A percentile compares a stretch with the other conserved stretches of the same genome.
Conservation (phyloP, 2,888 invertebrate species). For the Drosophila acutilabella region DNA sequence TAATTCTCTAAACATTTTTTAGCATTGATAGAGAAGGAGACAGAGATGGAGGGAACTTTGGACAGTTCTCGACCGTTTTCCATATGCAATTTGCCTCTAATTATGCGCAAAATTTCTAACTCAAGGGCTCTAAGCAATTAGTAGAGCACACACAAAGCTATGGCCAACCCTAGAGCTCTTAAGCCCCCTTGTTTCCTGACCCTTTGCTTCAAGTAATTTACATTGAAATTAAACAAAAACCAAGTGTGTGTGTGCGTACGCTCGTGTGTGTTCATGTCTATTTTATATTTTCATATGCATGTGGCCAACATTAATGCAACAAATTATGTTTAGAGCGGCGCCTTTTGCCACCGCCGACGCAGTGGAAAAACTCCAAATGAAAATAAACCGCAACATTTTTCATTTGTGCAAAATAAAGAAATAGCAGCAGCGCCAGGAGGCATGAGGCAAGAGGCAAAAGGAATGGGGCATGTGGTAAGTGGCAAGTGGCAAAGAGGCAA, state of each 20-base stretch:
- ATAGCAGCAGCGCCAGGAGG: constrained; percentile 35
- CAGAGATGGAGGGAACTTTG: constrained; percentile 12
- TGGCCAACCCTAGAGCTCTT: constrained; percentile 24
- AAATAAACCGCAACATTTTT: constrained; percentile 80
- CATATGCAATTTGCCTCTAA: constrained; percentile 79
- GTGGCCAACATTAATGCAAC: constrained; percentile 78
- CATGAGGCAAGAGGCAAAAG: no score
- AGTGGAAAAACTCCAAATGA: constrained; percentile 74
- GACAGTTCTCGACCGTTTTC: constrained; percentile 53
- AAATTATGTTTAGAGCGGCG: constrained; percentile 78
- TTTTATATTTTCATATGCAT: constrained; percentile 59
- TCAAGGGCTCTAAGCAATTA: constrained; percentile 79
- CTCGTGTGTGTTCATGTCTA: constrained; percentile 15
- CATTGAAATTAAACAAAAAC: constrained; percentile 80
- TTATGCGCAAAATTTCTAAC: constrained; percentile 80
- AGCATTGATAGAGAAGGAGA: neutral
- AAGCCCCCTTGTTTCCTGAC: neutral
- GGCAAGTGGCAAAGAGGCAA: constrained; percentile 9
- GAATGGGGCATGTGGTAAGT: constrained; percentile 4
- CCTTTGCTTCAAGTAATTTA: constrained; percentile 69
- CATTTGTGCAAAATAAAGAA: constrained; percentile 77
- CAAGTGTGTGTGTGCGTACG: constrained; percentile 36
- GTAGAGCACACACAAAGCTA: constrained; percentile 51
- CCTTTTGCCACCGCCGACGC: constrained; percentile 29
- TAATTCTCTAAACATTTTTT: constrained; percentile 37